Evolutionary conservation across 2,888 invertebrate species (phyloP).

Genomic region (Erebia aethiops): DNA sequence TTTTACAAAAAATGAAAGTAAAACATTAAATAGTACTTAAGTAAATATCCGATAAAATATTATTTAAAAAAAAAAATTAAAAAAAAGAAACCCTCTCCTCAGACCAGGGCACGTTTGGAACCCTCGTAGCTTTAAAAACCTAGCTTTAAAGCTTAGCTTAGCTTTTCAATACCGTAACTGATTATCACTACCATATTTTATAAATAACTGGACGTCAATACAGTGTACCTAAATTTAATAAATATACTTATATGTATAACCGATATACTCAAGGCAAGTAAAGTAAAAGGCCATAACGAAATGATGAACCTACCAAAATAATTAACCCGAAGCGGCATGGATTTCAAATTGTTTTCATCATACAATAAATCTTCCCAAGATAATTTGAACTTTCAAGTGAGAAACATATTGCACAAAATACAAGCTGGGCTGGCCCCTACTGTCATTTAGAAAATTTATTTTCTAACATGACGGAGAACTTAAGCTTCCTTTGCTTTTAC

Average conservation of each 20-base stretch:
- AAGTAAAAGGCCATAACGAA: not conserved
- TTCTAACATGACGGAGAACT: constrained; percentile 11
- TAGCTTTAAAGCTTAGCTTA: too few species aligned
- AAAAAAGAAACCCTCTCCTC: too few species aligned
- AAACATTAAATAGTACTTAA: not conserved
- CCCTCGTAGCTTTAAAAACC: too few species aligned
- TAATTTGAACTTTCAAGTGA: not conserved
- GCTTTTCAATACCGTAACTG: too few species aligned
- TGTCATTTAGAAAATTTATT: constrained; percentile 19
- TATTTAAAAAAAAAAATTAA: too few species aligned
- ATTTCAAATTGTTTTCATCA: not conserved
- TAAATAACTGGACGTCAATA: too few species aligned
- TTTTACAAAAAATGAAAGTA: not conserved
- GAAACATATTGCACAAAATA: not conserved
- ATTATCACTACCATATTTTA: too few species aligned
- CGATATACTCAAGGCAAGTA: too few species aligned
- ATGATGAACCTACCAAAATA: not conserved
- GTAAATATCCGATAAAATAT: not conserved
- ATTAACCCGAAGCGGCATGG: not conserved
- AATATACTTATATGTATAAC: too few species aligned
- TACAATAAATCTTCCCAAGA: not conserved
- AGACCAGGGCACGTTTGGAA: too few species aligned
- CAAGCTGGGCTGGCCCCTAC: not conserved
- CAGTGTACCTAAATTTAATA: too few species aligned
- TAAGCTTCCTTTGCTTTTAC: constrained; percentile 14